Evolutionary conservation across 2,113 vertebrate species (phyloP).

Genomic region (Syngnathus typhle): DNA sequence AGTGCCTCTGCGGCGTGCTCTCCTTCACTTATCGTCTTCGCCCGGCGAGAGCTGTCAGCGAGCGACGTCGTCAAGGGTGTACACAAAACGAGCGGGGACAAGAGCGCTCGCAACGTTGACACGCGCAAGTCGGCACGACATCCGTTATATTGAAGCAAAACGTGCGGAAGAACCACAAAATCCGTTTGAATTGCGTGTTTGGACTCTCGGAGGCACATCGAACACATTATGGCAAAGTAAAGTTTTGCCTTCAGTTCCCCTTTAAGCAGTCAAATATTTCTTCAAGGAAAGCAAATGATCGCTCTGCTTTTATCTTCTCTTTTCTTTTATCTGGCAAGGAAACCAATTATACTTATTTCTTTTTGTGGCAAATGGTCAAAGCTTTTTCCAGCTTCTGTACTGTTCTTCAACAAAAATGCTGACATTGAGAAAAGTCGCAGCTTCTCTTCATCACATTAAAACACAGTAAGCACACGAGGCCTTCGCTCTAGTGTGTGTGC

Average conservation of each 20-base stretch:
- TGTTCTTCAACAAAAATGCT: background rate
- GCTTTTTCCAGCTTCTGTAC: too few relatives aligned
- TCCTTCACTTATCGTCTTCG: background rate
- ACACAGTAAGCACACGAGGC: slow-evolving; percentile 1
- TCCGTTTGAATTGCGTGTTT: too few relatives aligned
- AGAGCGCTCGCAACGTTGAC: too few relatives aligned
- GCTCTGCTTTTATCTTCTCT: background rate
- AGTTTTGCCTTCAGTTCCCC: too few relatives aligned
- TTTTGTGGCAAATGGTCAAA: background rate
- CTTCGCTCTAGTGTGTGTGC: slow-evolving; percentile 10
- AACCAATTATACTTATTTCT: background rate
- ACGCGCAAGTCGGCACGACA: too few relatives aligned
- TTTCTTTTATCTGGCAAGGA: background rate
- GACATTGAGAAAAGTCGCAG: background rate
- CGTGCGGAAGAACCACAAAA: too few relatives aligned
- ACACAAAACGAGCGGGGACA: background rate
- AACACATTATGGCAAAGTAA: too few relatives aligned
- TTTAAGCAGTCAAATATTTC: background rate
- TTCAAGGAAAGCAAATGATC: background rate
- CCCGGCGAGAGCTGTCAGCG: background rate
- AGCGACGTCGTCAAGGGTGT: background rate
- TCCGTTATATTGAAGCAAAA: too few relatives aligned
- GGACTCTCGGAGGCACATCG: too few relatives aligned
- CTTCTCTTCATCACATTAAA: slow-evolving; percentile 14
- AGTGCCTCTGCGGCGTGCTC: slow-evolving; percentile 1